Percentiles rank a stretch among this genome's conserved stretches.
Conservation (phyloP, 64 coral and sea anemone species). For the Montipora efflorescens region DNA sequence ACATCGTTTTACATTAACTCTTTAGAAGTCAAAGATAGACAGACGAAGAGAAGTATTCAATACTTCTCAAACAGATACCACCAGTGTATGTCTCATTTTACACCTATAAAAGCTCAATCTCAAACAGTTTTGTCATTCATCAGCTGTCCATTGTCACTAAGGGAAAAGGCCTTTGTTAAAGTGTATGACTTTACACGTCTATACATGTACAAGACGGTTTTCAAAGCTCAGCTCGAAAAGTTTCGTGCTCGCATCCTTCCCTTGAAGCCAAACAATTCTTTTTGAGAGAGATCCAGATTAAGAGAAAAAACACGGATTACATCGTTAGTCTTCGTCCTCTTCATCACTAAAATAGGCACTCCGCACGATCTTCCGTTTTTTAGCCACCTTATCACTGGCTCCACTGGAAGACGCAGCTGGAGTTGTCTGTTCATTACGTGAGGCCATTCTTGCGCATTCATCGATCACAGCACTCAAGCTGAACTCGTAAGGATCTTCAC, state of each 20-base stretch:
- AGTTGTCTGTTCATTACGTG: slow-evolving; percentile 11
- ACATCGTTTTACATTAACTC: too few species aligned
- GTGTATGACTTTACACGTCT: background rate
- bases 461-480: slow-evolving; percentile 68
- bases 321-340: slow-evolving; percentile 52
- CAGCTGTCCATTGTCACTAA: background rate
- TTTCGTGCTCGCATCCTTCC: background rate
- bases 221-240: background rate
- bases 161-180: too few species aligned
- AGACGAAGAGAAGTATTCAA: too few species aligned
- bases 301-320: background rate
- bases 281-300: background rate
- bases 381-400: background rate
- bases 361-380: slow-evolving; percentile 58
- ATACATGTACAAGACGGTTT: background rate
- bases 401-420: background rate
- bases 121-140: background rate
- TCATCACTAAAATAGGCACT: slow-evolving; percentile 78
- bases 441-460: slow-evolving; percentile 63
- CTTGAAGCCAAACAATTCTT: background rate
- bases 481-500: slow-evolving; percentile 74
- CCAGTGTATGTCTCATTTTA: too few species aligned
- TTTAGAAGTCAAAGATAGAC: too few species aligned
- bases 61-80: too few species aligned
- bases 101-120: too few species aligned